A percentile compares a stretch with the other conserved stretches of the same genome.
Evolutionary conservation across 2,888 invertebrate genomes (phyloP).

Genomic region (Lumbricus terrestris): DNA sequence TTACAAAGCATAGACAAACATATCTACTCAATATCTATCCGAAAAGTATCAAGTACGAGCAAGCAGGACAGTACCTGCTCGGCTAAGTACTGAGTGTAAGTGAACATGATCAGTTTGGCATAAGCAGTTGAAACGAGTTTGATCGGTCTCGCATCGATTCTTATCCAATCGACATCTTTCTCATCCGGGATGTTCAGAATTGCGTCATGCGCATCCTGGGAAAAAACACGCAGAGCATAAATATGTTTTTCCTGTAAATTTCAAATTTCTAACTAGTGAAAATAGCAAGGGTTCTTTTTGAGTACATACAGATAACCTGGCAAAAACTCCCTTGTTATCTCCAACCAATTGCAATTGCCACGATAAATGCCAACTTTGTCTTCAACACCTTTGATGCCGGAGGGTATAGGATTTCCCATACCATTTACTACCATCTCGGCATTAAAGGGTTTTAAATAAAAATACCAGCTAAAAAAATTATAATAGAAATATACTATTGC

Average conservation of each 20-base stretch:
- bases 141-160: constrained; percentile 57
- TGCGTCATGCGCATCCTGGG: constrained; percentile 56
- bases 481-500: no score
- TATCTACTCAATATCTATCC: neutral
- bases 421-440: no score
- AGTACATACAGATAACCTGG: neutral
- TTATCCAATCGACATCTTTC: constrained; percentile 56
- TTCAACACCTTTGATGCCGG: no score
- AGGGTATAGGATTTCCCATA: no score
- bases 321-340: no score
- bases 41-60: neutral
- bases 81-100: constrained; percentile 58
- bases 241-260: neutral
- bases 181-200: constrained; percentile 50
- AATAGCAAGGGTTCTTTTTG: neutral
- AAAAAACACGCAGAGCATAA: neutral
- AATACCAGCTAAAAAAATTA: no score
- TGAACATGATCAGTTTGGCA: constrained; percentile 59
- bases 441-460: no score
- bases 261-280: neutral
- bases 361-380: no score
- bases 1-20: neutral
- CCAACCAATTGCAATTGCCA: no score
- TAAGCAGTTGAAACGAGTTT: constrained; percentile 58
- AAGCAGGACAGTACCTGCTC: constrained; percentile 57